Conservation (phyloP, 2,113 vertebrate genomes). For the Orthochromis indermauri region DNA sequence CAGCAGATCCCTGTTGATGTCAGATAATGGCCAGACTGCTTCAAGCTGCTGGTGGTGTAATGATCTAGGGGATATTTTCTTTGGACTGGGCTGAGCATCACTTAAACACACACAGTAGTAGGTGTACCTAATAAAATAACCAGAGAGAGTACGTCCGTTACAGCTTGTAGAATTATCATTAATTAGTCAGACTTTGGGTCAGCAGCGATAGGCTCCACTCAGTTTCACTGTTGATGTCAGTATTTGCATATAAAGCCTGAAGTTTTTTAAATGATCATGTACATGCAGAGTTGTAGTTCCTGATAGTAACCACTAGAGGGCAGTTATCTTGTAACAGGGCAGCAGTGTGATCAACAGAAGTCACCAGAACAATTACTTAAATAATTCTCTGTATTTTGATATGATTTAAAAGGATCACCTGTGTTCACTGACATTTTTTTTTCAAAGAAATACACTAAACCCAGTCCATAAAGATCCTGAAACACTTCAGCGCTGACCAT, state of each 20-base stretch:
- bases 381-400: not conserved
- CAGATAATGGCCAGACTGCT: not conserved
- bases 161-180: not conserved
- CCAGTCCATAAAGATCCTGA: not conserved
- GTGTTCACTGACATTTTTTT: not conserved
- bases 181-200: not conserved
- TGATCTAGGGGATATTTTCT: not conserved
- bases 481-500: not conserved
- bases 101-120: not conserved
- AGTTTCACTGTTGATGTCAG: not conserved
- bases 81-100: not conserved
- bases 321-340: not conserved
- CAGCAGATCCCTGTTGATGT: not conserved
- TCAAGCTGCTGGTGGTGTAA: not conserved
- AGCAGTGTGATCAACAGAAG: not conserved
- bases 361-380: not conserved
- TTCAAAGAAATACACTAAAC: not conserved
- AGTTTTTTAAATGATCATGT: not conserved
- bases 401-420: not conserved
- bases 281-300: not conserved
- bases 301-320: not conserved
- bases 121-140: not conserved
- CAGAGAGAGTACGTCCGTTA: not conserved
- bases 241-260: not conserved
- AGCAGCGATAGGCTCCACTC: not conserved